These are phyloP conservation scores for Haemorhous mexicanus DNA, from an alignment of 2,113 vertebrate species.

Conservation along the genomic window DNA sequence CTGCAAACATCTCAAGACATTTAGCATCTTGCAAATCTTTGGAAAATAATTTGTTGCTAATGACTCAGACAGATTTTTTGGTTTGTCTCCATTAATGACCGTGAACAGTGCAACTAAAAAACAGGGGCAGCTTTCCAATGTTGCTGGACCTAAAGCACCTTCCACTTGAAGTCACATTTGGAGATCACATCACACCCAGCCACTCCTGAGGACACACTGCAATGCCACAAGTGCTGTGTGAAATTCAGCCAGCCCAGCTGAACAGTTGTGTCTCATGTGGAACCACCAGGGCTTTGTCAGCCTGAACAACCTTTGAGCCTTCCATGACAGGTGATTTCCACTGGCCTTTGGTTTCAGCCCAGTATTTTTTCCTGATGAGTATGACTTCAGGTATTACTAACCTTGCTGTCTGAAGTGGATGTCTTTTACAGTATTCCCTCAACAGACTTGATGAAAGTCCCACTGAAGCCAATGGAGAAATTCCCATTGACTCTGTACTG, in stretches of 20 bases:
- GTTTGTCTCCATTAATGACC: background rate
- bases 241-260: background rate
- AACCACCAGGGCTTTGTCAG: background rate
- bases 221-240: background rate
- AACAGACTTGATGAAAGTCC: background rate
- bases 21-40: constrained; percentile 9
- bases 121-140: background rate
- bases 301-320: background rate
- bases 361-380: background rate
- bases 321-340: background rate
- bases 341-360: background rate
- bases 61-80: background rate
- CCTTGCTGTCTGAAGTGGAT: background rate
- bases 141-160: background rate
- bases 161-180: background rate
- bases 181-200: background rate
- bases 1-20: constrained; percentile 22
- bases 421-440: background rate
- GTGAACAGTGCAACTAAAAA: background rate
- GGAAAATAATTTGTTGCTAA: constrained; percentile 13
- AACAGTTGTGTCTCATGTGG: accelerated
- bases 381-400: background rate
- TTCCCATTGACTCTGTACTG: background rate
- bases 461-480: background rate
- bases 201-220: background rate